Evolutionary conservation across 1,140 invertebrate genomes (phyloP).

Genomic region (Philopotamus ludificatus): DNA sequence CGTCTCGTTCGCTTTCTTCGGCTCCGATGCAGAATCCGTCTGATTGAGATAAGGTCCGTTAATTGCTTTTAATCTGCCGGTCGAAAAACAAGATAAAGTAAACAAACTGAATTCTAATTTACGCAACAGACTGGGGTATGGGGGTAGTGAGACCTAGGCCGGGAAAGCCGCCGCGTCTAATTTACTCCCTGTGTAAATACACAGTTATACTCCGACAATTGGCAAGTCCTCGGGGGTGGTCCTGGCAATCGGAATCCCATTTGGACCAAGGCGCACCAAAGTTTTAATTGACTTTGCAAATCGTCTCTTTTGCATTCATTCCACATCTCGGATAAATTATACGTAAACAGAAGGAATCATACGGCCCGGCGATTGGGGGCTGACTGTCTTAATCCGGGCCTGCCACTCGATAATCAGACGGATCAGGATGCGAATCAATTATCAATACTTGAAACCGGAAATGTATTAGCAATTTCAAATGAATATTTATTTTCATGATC

Average conservation of each 20-base stretch:
- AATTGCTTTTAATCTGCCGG: conserved; percentile 26
- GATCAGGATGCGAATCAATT: no score
- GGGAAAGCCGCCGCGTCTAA: conserved; percentile 5
- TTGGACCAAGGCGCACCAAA: conserved; percentile 24
- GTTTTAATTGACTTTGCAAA: conserved; percentile 36
- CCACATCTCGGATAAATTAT: conserved; percentile 25
- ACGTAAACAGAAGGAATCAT: conserved; percentile 24
- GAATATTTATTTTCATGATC: no score
- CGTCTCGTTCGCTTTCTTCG: no score
- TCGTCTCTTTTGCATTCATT: conserved; percentile 32
- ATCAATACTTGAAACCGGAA: no score
- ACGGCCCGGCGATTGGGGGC: not conserved
- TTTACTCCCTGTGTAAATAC: conserved; percentile 28
- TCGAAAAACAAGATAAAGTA: conserved; percentile 18
- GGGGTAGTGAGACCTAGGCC: not conserved
- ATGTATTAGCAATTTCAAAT: no score
- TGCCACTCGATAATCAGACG: no score
- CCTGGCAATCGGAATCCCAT: conserved; percentile 33
- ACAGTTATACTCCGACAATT: conserved; percentile 24
- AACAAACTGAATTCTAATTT: conserved; percentile 24
- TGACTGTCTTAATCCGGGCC: not conserved
- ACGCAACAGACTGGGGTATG: conserved; percentile 8
- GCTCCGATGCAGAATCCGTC: no score
- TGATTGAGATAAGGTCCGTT: conserved; percentile 24
- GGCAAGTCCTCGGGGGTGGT: conserved; percentile 2